Conservation (phyloP, 1,140 invertebrate species). For the Panonychus citri region DNA sequence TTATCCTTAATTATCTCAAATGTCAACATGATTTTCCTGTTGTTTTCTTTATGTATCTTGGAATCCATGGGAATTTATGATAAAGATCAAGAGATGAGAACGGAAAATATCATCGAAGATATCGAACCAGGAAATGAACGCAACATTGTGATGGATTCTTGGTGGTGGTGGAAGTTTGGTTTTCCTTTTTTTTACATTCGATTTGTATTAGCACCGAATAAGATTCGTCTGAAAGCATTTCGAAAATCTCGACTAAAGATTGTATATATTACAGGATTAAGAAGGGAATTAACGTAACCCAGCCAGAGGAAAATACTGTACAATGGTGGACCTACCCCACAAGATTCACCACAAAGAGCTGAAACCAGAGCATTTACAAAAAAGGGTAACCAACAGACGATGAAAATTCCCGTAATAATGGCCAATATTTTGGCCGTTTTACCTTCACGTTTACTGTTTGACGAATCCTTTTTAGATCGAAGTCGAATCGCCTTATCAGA, state of each 20-base stretch:
- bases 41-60: no score
- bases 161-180: no score
- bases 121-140: no score
- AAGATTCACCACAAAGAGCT: conserved; percentile 40
- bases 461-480: conserved; percentile 7
- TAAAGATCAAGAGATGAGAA: no score
- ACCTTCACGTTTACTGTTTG: conserved; percentile 25
- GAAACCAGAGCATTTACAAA: conserved; percentile 65
- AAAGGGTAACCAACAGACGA: conserved; percentile 80
- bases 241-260: conserved; percentile 25
- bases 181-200: no score
- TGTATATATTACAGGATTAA: conserved; percentile 75
- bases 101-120: no score
- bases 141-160: no score
- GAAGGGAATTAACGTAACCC: conserved; percentile 68
- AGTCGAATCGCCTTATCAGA: conserved; percentile 9
- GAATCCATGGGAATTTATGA: no score
- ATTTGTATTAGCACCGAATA: background rate
- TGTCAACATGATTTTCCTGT: no score
- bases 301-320: conserved; percentile 66
- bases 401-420: conserved; percentile 70
- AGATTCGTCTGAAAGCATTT: conserved; percentile 14
- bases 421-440: conserved; percentile 74
- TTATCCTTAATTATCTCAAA: no score
- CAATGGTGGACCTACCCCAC: conserved; percentile 45